Evolutionary conservation across 2,113 vertebrate genomes (phyloP).

Genomic region (Dromiciops gliroides): DNA sequence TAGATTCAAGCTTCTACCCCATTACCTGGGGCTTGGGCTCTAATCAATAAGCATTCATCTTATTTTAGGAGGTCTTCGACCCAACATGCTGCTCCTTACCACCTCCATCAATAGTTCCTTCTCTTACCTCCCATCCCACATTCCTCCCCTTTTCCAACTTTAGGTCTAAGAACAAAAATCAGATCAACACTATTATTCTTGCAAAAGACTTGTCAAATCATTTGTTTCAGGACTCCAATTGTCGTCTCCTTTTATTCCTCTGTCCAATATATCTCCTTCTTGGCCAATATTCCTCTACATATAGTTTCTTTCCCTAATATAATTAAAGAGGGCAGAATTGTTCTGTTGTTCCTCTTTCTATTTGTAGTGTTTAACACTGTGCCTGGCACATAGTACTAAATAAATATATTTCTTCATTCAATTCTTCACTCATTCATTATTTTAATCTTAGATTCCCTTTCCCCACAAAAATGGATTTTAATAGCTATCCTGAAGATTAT

Average conservation of each 20-base stretch:
- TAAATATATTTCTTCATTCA: background rate
- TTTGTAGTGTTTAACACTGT: background rate
- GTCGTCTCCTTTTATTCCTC: background rate
- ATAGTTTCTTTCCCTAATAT: background rate
- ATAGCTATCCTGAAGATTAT: background rate
- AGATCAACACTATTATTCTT: background rate
- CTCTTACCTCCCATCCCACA: too few relatives aligned
- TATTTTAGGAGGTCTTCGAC: too few relatives aligned
- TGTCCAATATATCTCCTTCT: background rate
- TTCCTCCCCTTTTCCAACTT: too few relatives aligned
- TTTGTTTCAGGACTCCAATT: background rate
- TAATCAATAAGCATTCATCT: too few relatives aligned
- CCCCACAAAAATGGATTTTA: background rate
- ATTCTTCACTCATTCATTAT: constrained; percentile 22
- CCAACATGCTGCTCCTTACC: too few relatives aligned
- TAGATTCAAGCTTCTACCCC: too few relatives aligned
- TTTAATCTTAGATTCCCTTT: background rate
- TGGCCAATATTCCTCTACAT: background rate
- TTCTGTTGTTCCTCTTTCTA: background rate
- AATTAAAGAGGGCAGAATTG: background rate
- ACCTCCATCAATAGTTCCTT: too few relatives aligned
- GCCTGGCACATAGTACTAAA: background rate
- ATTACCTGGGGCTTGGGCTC: too few relatives aligned
- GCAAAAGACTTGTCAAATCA: background rate
- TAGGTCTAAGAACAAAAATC: too few relatives aligned